Base-by-base conservation (phyloP, 2,888 invertebrate species). In the Mythimna loreyi region DNA sequence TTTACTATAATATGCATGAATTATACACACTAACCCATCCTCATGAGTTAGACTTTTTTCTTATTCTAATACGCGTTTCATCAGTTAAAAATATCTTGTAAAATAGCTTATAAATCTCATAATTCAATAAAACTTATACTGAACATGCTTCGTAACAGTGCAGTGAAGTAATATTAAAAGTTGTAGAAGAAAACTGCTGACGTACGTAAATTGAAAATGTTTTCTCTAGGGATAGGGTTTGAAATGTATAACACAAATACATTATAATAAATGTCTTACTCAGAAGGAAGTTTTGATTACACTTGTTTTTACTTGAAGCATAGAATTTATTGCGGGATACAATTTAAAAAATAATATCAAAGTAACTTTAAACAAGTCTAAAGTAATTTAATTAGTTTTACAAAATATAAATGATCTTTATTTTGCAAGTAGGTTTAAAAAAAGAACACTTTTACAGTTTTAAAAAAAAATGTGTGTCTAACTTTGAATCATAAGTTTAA, bases 241-340 rank as follows among this genome's bases (percentile, higher is more conserved):
- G 25, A 55, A 64, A 36, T 53, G 13, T 28, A 30, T 55, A 67
- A 67, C 55, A 56, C 45, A 65, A 52, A 43, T 28, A 36, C 43
- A 13, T 45, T 43, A 43, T 65, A 53, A 8, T 61, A 36, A 47
- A 40, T 58, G 11, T 5, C n/a, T 11, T 33, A 23, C 50, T 30
- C 23, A 47, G 19, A 25, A 47, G 58, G 33, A 55, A 28, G 21
- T 33, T 66, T 45, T 19, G 13, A 25, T 23, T 23, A 19, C 16
- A 21, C 28, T 23, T 43, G 11, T 16, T 52, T 62, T 65, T 49
- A 36, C 11, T 28, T 21, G 19, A 25, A 25, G 3, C 25, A 8
- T 16, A 16, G 1, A 25, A 16, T 50, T 25, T 50, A 11, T 23
- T 49, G 23, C 23, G 23, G 23, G 13, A 49, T 49, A 19, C 13